phyloP scores from a whole-genome alignment of 2,888 invertebrate species.

The Microplitis deprimator region DNA sequence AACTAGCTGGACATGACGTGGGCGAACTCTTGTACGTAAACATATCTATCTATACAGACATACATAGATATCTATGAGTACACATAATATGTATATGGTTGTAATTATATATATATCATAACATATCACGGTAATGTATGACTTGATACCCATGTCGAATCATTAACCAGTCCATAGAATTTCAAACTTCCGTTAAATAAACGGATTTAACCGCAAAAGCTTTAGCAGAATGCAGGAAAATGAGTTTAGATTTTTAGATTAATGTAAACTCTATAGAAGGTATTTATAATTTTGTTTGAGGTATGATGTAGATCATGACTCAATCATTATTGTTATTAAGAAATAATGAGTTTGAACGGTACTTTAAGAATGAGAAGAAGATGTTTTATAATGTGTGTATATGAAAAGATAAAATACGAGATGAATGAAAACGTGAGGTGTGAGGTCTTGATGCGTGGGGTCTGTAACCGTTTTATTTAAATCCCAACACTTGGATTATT shows the following conservation, averaged over 20 bases:
- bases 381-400: background rate
- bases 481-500: background rate
- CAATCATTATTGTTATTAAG: constrained; percentile 27
- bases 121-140: constrained; percentile 10
- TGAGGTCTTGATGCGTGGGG: constrained; percentile 5
- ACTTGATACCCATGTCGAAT: constrained; percentile 42
- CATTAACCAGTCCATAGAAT: constrained; percentile 37
- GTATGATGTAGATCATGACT: constrained; percentile 25
- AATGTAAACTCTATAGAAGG: background rate
- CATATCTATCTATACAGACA: background rate
- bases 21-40: background rate
- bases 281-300: background rate
- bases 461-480: background rate
- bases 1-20: background rate
- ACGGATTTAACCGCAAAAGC: background rate
- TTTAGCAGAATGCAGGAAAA: background rate
- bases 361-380: background rate
- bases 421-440: constrained; percentile 5
- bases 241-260: background rate
- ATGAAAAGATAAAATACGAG: background rate
- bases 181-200: constrained; percentile 33
- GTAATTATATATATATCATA: constrained; percentile 23
- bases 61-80: background rate
- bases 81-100: background rate
- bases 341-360: constrained; percentile 30